Conservation (phyloP, 2,113 vertebrate genomes). For the Echinops telfairi region DNA sequence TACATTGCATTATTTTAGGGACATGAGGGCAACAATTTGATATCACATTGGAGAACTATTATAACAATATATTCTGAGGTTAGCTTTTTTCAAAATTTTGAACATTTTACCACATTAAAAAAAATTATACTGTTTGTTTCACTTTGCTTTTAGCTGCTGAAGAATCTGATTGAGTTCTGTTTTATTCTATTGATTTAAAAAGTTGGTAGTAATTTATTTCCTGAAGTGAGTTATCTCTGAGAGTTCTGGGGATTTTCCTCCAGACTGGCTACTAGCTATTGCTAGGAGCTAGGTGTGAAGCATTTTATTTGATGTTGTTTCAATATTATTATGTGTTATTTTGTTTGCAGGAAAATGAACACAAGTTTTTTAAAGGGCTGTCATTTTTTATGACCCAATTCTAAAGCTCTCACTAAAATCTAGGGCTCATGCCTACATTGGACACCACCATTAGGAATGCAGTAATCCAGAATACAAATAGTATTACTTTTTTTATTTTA, state of each 20-base stretch:
- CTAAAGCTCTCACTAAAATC: conserved; percentile 65
- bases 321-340: conserved; percentile 59
- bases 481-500: conserved; percentile 77
- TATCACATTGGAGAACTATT: not conserved
- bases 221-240: conserved; percentile 13
- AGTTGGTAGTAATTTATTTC: conserved; percentile 18
- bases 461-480: conserved; percentile 66
- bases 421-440: conserved; percentile 61
- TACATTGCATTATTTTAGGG: rapidly evolving
- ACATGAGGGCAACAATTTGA: not conserved
- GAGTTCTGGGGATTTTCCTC: not conserved
- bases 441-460: conserved; percentile 51
- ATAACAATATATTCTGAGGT: rapidly evolving
- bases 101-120: not conserved
- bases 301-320: not conserved
- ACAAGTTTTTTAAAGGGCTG: conserved; percentile 48
- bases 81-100: not conserved
- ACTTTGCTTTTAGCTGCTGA: not conserved
- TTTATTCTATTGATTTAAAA: not conserved
- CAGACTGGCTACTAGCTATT: not conserved
- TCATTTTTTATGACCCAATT: conserved; percentile 70
- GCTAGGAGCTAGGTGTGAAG: conserved; percentile 19
- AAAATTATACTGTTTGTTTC: no score
- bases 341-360: conserved; percentile 66
- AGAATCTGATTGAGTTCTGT: not conserved